Percentiles rank a stretch among this genome's conserved stretches.
Evolutionary conservation across 2,888 invertebrate species (phyloP).

Genomic region (Lapara coniferarum): DNA sequence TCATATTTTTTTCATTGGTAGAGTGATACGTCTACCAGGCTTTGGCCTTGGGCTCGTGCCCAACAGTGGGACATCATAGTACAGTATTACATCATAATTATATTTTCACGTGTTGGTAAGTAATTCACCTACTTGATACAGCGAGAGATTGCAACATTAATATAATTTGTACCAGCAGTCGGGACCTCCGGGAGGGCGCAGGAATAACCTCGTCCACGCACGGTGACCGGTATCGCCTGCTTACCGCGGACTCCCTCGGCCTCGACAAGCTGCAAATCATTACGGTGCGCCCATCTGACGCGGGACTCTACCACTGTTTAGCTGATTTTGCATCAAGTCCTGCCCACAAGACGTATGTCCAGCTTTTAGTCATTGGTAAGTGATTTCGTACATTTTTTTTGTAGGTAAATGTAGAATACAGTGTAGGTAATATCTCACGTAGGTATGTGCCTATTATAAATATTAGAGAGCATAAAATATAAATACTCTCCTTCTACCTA

Average conservation of each 20-base stretch:
- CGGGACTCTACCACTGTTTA: constrained; percentile 67
- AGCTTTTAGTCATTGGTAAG: constrained; percentile 68
- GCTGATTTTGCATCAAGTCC: constrained; percentile 72
- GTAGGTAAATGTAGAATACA: not conserved
- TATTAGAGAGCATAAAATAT: not conserved
- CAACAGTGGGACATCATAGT: too few relatives aligned
- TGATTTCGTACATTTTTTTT: not conserved
- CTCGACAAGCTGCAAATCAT: constrained; percentile 60
- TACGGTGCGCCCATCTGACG: constrained; percentile 58
- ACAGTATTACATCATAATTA: too few relatives aligned
- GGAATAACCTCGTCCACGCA: constrained; percentile 43
- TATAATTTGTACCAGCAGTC: constrained; percentile 65
- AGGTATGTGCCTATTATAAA: not conserved
- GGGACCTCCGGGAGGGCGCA: constrained; percentile 64
- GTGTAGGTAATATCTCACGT: not conserved
- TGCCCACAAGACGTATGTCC: constrained; percentile 62
- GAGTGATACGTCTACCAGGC: too few relatives aligned
- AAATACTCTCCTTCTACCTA: too few relatives aligned
- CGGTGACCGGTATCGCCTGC: constrained; percentile 58
- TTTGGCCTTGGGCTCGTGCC: too few relatives aligned
- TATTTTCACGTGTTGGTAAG: too few relatives aligned
- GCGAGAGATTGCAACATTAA: constrained; percentile 26
- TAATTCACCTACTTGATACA: not conserved
- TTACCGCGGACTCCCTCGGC: constrained; percentile 54
- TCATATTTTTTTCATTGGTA: too few relatives aligned